Base-by-base conservation (phyloP, 2,797 vertebrate species). In the Chaetophractus vellerosus region DNA sequence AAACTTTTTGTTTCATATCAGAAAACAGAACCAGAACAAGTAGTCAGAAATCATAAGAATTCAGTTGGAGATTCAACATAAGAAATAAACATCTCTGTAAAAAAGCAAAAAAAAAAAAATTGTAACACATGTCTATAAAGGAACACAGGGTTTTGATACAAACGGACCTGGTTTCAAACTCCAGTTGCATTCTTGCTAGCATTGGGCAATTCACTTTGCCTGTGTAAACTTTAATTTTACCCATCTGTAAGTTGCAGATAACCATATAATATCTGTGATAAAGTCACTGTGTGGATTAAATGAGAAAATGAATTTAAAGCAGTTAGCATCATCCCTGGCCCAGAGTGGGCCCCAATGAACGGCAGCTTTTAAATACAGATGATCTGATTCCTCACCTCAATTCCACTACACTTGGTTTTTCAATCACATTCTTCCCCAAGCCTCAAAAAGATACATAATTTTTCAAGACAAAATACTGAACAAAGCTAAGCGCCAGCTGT, bases 301-400 rank as follows among this genome's bases (percentile, higher is more conserved):
- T 80, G 33, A 59, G 36, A 82, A 95, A 90, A 90, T 64, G 61
- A 93, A 95, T 75, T 80, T 9, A 69, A 82, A 74, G 50, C 74
- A 76, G 74, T 94, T 83, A 95, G 59, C 71, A 83, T 78, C 6
- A 1, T 80, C 50, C 61, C 72, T 88, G 74, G 45, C 64, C 85
- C 48, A 66, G 61, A 91, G 9, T 57, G 15, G 61, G n/a, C 9
- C 55, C 55, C 50, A 24, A 41, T 41, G 71, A 85, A 68, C 24
- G 41, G 41, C 38, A 52, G 52, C 41, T 92, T 93, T 89, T 96
- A 90, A 92, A 90, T 33, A 86, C 1, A 82, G 78, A 72, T 59
- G 28, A 82, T 87, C 55, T 76, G 79, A 93, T 87, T 96, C 59
- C 69, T 95, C 52, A 38, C 57, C 90, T 95, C 87, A 88, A 23